Percentiles rank a stretch among this genome's conserved stretches.
Conservation (phyloP, 2,113 vertebrate genomes). For the Cacatua alba region DNA sequence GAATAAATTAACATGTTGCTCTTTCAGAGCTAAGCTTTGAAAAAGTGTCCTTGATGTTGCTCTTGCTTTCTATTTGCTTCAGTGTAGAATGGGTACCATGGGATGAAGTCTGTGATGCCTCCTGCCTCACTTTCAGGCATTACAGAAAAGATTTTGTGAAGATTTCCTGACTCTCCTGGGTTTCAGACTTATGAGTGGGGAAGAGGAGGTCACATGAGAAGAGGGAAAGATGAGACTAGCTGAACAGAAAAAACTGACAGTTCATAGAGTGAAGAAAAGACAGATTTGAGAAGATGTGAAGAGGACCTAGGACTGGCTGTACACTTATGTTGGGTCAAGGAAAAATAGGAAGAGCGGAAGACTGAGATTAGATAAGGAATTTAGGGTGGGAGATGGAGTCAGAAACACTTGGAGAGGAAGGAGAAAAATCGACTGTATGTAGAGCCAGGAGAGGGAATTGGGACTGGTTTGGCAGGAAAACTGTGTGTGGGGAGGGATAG, state of each 20-base stretch:
- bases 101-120: neutral
- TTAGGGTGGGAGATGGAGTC: neutral
- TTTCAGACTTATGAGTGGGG: neutral
- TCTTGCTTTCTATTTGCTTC: neutral
- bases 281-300: neutral
- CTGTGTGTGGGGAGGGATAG: neutral
- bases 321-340: neutral
- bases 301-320: neutral
- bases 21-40: neutral
- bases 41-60: neutral
- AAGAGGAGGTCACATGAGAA: neutral
- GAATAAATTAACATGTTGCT: neutral
- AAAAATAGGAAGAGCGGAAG: neutral
- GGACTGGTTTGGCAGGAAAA: neutral
- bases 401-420: neutral
- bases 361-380: constrained; percentile 29
- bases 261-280: neutral
- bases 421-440: neutral
- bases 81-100: neutral
- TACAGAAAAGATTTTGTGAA: neutral
- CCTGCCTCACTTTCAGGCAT: neutral
- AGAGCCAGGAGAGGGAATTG: neutral
- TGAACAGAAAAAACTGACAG: neutral
- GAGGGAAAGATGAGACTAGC: neutral
- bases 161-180: neutral